Conservation (phyloP, 2,888 invertebrate species). For the Saturnia japonica region DNA sequence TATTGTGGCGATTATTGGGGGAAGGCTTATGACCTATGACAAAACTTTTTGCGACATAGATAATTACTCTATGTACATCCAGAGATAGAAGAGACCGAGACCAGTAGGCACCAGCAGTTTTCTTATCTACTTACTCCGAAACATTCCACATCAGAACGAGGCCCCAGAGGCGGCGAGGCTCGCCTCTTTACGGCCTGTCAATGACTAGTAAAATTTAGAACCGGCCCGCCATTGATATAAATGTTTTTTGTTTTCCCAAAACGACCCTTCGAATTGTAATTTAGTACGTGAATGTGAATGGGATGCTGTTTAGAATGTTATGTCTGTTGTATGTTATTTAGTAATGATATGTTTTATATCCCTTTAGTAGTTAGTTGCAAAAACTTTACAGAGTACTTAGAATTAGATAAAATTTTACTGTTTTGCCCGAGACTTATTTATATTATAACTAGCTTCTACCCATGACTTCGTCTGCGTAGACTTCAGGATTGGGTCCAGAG, state of each 20-base stretch:
- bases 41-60: neutral
- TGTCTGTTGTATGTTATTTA: constrained; percentile 32
- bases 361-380: neutral
- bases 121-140: constrained; percentile 74
- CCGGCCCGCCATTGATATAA: constrained; percentile 79
- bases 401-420: neutral
- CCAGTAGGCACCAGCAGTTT: constrained; percentile 60
- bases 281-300: constrained; percentile 61
- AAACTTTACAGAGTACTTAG: neutral
- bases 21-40: too few species aligned
- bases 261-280: constrained; percentile 78
- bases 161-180: constrained; percentile 60
- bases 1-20: too few species aligned
- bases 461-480: too few species aligned
- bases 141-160: constrained; percentile 65
- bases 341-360: neutral
- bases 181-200: constrained; percentile 80
- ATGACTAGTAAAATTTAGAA: constrained; percentile 81
- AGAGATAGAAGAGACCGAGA: constrained; percentile 39
- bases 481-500: too few species aligned
- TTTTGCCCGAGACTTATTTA: too few species aligned
- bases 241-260: constrained; percentile 82
- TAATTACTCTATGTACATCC: constrained; percentile 44
- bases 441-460: too few species aligned
- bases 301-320: constrained; percentile 49